Evolutionary conservation across 2,797 vertebrate species (phyloP), one percentile per base, ranked within the genome.

Genomic region (Sparus aurata): DNA sequence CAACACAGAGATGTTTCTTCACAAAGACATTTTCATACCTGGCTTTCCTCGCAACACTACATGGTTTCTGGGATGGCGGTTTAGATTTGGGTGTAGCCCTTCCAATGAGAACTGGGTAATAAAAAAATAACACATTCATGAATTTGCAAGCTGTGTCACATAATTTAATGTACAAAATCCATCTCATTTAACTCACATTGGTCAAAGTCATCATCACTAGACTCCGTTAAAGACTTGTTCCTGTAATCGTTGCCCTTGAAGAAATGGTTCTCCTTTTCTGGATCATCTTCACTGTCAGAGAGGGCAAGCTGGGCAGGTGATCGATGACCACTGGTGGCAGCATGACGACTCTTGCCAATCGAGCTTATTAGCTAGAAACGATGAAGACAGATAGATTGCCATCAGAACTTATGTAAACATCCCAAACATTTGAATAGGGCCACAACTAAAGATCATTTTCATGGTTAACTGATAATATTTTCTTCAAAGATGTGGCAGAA

Each of bases 131-230:
- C 1, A 66, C 13, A 60, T 53, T 0, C 17, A 5, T 18, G 2
- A 2, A 9, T 11, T 22, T 27, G 20, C 11, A 47, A 69, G 47
- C 15, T 27, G 0, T 53, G 10, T 25, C 43, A 11, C 27, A 54
- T 2, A 25, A 12, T 59, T 38, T 20, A 12, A 22, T n/a, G 25
- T 22, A 59, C 5, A 57, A 25, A 3, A 41, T 45, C 46, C 13
- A 13, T 9, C 13, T 5, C 62, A 25, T 41, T 47, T 1, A 70
- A 34, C 34, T 15, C 89, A 98, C 97, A 91, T 5, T 68, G 66
- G 47, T 96, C 94, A 89, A 93, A 95, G 5, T 97, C 94, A 0
- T 95, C 96, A 25, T 95, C 96, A 1, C 95, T 96, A 30, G 96
- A 96, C 22, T 94, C 94, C 6, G 50, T 75, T 17, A 59, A 22